Base-by-base conservation (phyloP, 1,140 invertebrate species). In the Drosophila parvula region DNA sequence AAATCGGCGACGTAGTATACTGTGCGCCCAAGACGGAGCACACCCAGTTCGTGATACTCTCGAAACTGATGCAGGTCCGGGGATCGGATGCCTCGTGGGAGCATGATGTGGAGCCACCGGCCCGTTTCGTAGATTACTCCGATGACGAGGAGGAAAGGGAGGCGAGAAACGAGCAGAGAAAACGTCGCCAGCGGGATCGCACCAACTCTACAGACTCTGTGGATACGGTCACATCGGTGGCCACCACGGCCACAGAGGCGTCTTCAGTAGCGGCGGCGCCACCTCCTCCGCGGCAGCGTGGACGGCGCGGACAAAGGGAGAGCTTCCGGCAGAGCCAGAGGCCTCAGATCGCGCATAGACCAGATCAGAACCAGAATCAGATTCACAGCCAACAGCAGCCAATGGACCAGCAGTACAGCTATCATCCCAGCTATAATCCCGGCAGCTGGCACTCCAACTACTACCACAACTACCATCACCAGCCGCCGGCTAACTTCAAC, bases 31-130 rank as follows among this genome's bases (percentile, higher is more conserved):
- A 94, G 78, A 95, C 94, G 4, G 92, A 94, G 32, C 95, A 97
- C 78, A 97, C 96, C 36, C 94, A 94, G 60, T 95, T 95, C 79
- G 95, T 97, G 14, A 96, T 97, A 81, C 83, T 96, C 14, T 91
- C 94, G 11, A 94, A 96, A 58, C 93, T 97, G 38, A 94, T 94
- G 90, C 96, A 95, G 94, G 95, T 92, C 41, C 96, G 95, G 93
- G 96, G 96, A 5, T 95, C 94, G 12, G 97, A 98, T 94, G 95
- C 97, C 5, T 96, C 96, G 6, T 98, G 97, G 95, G 94, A 96
- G 88, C 93, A 97, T 84, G 96, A 97, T 86, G 93, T 95, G 47
- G 97, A 99, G 91, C 95, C 96, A 36, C 97, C 97, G 4, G 86
- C 93, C 1, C 93, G 94, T 57, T 94, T 93, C 74, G 59, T 95